These are phyloP conservation scores for Netelia inedita DNA, from an alignment of 2,888 invertebrate genomes.

Conservation along the genomic window DNA sequence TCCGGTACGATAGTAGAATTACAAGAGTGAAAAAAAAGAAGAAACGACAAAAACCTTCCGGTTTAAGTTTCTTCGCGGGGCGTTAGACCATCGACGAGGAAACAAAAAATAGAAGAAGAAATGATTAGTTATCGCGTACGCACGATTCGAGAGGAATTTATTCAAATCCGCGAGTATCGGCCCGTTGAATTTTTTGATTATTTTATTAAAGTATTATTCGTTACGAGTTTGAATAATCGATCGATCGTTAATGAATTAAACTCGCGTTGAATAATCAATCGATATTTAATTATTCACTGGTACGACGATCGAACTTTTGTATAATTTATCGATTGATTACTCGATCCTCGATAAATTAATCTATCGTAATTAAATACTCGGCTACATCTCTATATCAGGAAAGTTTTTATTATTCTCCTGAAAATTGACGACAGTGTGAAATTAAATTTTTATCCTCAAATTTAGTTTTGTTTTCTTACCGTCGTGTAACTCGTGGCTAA, in stretches of 20 bases:
- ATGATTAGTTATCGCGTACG: no score
- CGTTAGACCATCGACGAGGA: background rate
- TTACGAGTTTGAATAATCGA: background rate
- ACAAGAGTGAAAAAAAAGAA: background rate
- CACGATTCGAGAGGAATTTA: no score
- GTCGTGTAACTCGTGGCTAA: background rate
- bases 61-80: background rate
- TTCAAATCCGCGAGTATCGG: no score
- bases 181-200: no score
- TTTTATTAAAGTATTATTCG: no score
- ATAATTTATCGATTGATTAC: background rate
- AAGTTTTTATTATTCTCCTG: no score
- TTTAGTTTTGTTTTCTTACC: no score
- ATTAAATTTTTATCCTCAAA: no score
- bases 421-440: no score
- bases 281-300: background rate
- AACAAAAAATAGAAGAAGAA: background rate
- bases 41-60: conserved; percentile 13
- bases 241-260: background rate
- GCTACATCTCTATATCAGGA: no score
- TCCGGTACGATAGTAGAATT: background rate
- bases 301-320: background rate
- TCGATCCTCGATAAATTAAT: no score
- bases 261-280: background rate
- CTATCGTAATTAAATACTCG: no score